phyloP scores from a whole-genome alignment of 2,113 vertebrate genomes.

The Origma solitaria region DNA sequence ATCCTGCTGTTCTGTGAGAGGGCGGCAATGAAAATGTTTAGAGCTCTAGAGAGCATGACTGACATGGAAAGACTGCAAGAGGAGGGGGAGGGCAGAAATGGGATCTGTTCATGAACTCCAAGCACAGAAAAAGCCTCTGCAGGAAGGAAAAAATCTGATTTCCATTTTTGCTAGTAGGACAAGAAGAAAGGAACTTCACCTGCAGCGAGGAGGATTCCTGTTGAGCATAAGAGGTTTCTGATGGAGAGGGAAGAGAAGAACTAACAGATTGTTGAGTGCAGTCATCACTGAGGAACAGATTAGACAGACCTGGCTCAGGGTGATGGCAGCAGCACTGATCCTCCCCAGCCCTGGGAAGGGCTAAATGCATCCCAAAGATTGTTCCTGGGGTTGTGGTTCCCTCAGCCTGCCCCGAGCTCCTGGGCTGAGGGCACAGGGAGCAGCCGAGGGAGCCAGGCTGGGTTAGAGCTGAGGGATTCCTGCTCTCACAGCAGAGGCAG shows the following conservation, averaged over 20 bases:
- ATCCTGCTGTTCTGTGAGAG: background rate
- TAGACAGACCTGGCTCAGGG: background rate
- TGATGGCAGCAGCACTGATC: background rate
- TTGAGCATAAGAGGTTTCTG: background rate
- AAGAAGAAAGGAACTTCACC: background rate
- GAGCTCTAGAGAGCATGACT: background rate
- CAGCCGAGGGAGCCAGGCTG: accelerated
- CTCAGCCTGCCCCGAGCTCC: background rate
- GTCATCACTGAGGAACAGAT: background rate
- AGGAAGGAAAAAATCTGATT: background rate
- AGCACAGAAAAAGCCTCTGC: background rate
- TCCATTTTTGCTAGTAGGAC: background rate
- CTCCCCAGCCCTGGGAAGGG: background rate
- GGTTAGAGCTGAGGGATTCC: background rate
- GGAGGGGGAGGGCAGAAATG: background rate
- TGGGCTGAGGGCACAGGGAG: background rate
- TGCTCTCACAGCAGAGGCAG: background rate
- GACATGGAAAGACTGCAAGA: background rate
- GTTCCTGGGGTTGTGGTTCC: background rate
- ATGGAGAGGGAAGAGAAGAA: background rate
- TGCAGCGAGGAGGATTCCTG: background rate
- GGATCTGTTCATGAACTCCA: background rate
- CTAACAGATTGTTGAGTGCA: accelerated
- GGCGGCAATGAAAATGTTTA: background rate
- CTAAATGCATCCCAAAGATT: background rate